A percentile compares a stretch with the other conserved stretches of the same genome.
Evolutionary conservation across 2,797 vertebrate species (phyloP).

Genomic region (Pseudopleuronectes americanus): DNA sequence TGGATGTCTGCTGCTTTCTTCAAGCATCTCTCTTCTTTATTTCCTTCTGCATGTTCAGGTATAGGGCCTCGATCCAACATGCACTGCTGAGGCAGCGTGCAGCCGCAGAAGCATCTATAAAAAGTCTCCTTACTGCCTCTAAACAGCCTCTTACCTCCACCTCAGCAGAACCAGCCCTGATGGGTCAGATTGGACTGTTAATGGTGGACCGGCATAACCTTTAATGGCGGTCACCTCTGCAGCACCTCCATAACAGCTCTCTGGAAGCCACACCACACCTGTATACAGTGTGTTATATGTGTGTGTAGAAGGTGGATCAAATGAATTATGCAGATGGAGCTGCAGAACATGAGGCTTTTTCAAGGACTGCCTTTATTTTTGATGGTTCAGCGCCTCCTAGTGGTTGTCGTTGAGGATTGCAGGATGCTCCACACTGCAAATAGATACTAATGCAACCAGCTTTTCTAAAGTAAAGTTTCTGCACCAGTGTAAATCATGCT

Average conservation of each 20-base stretch:
- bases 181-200: not conserved
- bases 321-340: slow-evolving; percentile 41
- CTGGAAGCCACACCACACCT: not conserved
- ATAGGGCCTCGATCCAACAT: too few species aligned
- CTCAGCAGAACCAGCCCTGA: not conserved
- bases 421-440: slow-evolving; percentile 1
- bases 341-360: slow-evolving; percentile 8
- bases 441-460: not conserved
- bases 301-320: slow-evolving; percentile 13
- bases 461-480: not conserved
- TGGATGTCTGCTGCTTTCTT: too few species aligned
- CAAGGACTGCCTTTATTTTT: slow-evolving; percentile 8
- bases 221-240: slow-evolving; percentile 23
- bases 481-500: too few species aligned
- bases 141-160: not conserved
- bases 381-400: slow-evolving; percentile 62
- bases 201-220: not conserved
- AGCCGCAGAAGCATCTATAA: too few species aligned
- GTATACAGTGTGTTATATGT: slow-evolving; percentile 2
- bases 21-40: too few species aligned
- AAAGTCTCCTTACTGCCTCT: not conserved
- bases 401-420: slow-evolving; percentile 49
- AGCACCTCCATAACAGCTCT: not conserved
- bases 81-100: not conserved
- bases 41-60: too few species aligned